phyloP scores from a whole-genome alignment of 2,113 vertebrate species.

The Odobenus rosmarus region DNA sequence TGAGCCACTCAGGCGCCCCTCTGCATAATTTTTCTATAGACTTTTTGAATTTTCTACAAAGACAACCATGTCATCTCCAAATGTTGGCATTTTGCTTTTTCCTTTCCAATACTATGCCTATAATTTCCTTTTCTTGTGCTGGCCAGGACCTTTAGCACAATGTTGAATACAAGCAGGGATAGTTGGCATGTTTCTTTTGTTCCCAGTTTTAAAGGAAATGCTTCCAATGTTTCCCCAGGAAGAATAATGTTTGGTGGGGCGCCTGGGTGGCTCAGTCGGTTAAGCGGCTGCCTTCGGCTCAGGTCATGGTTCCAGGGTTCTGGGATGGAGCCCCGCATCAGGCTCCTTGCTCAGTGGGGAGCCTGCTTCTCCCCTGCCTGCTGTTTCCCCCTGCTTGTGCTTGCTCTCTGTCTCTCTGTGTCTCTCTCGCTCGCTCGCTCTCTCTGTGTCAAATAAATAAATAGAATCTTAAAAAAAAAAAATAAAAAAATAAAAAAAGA shows the following conservation, averaged over 20 bases:
- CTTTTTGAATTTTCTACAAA: slow-evolving; percentile 39
- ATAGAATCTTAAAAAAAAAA: too few relatives aligned
- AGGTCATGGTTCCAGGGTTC: too few relatives aligned
- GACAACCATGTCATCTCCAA: not conserved
- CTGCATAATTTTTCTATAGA: slow-evolving; percentile 10
- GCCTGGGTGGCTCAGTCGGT: too few relatives aligned
- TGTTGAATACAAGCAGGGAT: not conserved
- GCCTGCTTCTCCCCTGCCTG: too few relatives aligned
- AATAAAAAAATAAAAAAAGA: too few relatives aligned
- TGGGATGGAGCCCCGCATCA: too few relatives aligned
- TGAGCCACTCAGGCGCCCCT: not conserved
- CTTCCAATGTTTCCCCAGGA: not conserved
- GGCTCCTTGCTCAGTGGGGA: too few relatives aligned
- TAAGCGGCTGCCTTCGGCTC: too few relatives aligned
- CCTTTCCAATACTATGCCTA: not conserved
- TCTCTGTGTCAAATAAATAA: too few relatives aligned
- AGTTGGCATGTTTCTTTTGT: slow-evolving; percentile 7
- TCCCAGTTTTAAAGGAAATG: not conserved
- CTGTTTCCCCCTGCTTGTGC: too few relatives aligned
- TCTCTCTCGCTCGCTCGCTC: too few relatives aligned
- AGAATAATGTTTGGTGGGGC: not conserved
- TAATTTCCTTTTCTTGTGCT: slow-evolving; percentile 36
- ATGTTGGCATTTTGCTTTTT: not conserved
- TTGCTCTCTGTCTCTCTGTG: too few relatives aligned
- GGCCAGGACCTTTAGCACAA: not conserved